A percentile compares a stretch with the other conserved stretches of the same genome.
Conservation (phyloP, 1,140 invertebrate species). For the Diploscapter pachys region DNA sequence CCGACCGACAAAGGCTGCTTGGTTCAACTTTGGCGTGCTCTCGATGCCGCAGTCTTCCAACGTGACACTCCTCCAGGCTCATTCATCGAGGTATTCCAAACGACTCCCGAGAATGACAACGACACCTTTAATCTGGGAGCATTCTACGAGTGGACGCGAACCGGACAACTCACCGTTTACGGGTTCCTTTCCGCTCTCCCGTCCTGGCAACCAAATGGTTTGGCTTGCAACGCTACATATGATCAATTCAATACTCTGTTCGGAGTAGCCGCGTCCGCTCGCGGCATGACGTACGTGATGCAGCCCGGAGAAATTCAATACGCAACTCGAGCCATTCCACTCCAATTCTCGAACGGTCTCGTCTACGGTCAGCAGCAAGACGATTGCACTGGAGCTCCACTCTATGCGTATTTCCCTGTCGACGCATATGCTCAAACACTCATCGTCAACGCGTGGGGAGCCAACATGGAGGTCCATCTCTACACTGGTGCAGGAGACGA, state of each 20-base stretch:
- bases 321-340: slow-evolving; percentile 24
- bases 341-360: slow-evolving; percentile 31
- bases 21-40: slow-evolving; percentile 22
- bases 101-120: slow-evolving; percentile 18
- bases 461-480: slow-evolving; percentile 18
- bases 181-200: neutral
- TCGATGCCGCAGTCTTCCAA: slow-evolving; percentile 14
- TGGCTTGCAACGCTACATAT: slow-evolving; percentile 17
- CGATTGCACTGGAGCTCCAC: slow-evolving; percentile 13
- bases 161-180: slow-evolving; percentile 2
- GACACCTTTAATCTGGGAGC: neutral
- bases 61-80: slow-evolving; percentile 19
- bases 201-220: slow-evolving; percentile 9
- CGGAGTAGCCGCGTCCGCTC: slow-evolving; percentile 10
- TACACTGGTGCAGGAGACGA: neutral
- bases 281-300: slow-evolving; percentile 15
- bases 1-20: slow-evolving; percentile 22
- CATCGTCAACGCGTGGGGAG: slow-evolving; percentile 15
- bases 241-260: slow-evolving; percentile 20
- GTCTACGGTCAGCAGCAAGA: slow-evolving; percentile 15
- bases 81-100: slow-evolving; percentile 22
- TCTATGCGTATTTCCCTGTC: slow-evolving; percentile 35
- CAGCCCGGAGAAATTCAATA: slow-evolving; percentile 5
- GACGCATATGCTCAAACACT: slow-evolving; percentile 39
- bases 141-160: slow-evolving; percentile 16